These are phyloP conservation scores for Boloria selene DNA, from an alignment of 2,888 invertebrate genomes.

Conservation along the genomic window DNA sequence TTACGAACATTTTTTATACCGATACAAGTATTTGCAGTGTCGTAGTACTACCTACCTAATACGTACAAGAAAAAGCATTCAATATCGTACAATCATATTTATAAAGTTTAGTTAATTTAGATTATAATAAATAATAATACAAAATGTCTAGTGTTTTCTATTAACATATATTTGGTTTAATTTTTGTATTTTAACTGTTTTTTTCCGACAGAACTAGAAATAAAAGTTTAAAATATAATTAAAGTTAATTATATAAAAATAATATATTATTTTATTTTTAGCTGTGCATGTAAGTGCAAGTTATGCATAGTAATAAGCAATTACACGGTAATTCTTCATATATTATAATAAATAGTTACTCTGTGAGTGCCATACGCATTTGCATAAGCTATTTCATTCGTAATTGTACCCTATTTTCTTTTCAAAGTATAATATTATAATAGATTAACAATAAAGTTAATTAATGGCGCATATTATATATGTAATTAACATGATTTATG, in stretches of 20 bases:
- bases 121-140: no score
- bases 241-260: slow-evolving; percentile 4
- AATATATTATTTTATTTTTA: slow-evolving; percentile 9
- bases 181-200: no score
- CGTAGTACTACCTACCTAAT: no score
- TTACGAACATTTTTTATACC: no score
- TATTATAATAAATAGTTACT: slow-evolving; percentile 30
- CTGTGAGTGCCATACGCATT: slow-evolving; percentile 46
- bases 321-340: slow-evolving; percentile 42
- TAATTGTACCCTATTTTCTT: slow-evolving; percentile 10
- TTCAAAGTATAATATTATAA: not conserved
- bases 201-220: slow-evolving; percentile 2
- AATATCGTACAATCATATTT: no score
- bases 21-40: no score
- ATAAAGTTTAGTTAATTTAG: no score
- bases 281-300: slow-evolving; percentile 23
- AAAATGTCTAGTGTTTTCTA: no score
- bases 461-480: not conserved
- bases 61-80: no score
- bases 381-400: slow-evolving; percentile 47
- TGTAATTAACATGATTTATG: not conserved
- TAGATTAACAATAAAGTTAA: slow-evolving; percentile 9
- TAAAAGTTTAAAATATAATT: not conserved
- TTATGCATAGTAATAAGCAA: slow-evolving; percentile 36
- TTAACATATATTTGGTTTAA: no score